Conservation (phyloP, 2,797 vertebrate genomes). For the Falco concolor region DNA sequence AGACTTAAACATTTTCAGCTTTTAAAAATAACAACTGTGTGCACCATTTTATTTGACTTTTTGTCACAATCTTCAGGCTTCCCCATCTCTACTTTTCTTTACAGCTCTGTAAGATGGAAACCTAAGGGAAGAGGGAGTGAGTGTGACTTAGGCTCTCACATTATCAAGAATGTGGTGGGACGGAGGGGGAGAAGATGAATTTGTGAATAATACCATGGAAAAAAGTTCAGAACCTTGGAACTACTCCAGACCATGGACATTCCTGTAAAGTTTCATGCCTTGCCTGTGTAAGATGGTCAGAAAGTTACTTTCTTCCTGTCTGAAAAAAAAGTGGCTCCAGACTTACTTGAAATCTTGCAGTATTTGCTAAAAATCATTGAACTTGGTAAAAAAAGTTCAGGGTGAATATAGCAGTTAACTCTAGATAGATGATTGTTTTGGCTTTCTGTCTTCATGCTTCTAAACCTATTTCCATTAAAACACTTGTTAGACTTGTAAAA, state of each 20-base stretch:
- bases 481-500: neutral
- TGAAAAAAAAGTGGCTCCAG: neutral
- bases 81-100: neutral
- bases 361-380: neutral
- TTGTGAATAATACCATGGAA: neutral
- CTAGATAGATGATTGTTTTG: neutral
- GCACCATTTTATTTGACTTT: neutral
- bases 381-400: neutral
- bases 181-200: neutral
- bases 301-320: conserved; percentile 3
- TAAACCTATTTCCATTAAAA: neutral
- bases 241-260: neutral
- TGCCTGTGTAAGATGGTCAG: conserved; percentile 1
- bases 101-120: neutral
- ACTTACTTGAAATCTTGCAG: neutral
- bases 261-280: neutral
- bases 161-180: neutral
- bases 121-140: neutral
- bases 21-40: neutral
- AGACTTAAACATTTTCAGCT: neutral
- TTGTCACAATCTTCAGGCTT: neutral
- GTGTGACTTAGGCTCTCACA: neutral
- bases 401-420: neutral
- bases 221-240: neutral
- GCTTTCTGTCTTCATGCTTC: neutral